Evolutionary conservation across 2,113 vertebrate genomes (phyloP).

Genomic region (Myotis brandtii): DNA sequence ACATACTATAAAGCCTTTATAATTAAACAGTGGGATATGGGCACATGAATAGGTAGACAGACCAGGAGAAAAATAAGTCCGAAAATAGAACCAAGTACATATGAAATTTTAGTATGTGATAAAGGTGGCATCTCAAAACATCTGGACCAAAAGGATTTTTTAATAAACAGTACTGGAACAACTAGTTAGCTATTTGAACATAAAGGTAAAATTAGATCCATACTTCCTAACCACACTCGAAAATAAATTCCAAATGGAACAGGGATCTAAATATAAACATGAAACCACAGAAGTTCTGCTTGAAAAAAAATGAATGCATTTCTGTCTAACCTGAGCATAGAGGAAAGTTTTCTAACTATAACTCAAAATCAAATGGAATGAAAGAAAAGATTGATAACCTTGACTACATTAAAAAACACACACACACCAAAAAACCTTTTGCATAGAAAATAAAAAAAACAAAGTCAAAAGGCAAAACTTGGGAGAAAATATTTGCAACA

Average conservation of each 20-base stretch:
- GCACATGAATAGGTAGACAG: not conserved
- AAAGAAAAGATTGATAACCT: conserved; percentile 19
- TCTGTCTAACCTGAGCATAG: conserved; percentile 31
- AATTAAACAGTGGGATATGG: not conserved
- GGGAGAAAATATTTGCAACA: conserved; percentile 42
- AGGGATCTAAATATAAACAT: conserved; percentile 22
- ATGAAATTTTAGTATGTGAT: not conserved
- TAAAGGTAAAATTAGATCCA: conserved; percentile 58
- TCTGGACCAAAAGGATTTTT: not conserved
- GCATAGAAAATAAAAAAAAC: not conserved
- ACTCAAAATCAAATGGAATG: conserved; percentile 28
- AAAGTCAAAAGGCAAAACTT: conserved; percentile 40
- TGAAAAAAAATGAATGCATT: conserved; percentile 32
- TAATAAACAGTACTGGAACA: conserved; percentile 32
- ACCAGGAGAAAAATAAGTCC: not conserved
- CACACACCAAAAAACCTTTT: not conserved
- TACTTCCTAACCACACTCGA: not conserved
- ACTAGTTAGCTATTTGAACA: not conserved
- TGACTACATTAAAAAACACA: not conserved
- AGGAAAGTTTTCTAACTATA: not conserved
- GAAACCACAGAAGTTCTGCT: not conserved
- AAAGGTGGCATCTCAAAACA: conserved; percentile 55
- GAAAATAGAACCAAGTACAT: not conserved
- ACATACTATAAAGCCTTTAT: conserved; percentile 34
- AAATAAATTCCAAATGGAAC: conserved; percentile 43